Base-by-base conservation (phyloP, 1,140 invertebrate species). In the Drosophila insularis region DNA sequence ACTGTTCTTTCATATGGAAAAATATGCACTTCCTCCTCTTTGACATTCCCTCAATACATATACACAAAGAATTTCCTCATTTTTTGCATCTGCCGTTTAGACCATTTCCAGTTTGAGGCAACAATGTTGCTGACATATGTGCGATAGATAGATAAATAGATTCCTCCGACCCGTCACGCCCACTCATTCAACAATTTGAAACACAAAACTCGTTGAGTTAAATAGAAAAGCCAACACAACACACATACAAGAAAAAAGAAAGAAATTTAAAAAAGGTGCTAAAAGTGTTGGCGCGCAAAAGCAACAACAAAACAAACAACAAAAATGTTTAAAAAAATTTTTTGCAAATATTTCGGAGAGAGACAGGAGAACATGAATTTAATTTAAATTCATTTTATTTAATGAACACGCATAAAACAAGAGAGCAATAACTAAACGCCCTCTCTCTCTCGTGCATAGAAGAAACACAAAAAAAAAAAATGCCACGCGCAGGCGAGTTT, bases 401-500 rank as follows among this genome's bases (percentile, higher is more conserved):
- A 85, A 85, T 81, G 69, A 85, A 73, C 43, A 50, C 65, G 63
- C 63, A 72, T 35, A n/a, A 62, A 69, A 63, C 31, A 46, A 58
- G 61, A 64, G 68, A 63, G 54, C 32, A 14, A 50, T 21, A 23
- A 54, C 23, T 32, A 19, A 19, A 14, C 56, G 19, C 55, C 14
- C 32, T 10, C 32, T 53, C 37, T 31, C 2, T 53, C 39, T 31
- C 31, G 35, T 10, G n/a, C 39, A 37, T n/a, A 63, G 62, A 31
- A 13, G 40, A 63, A 70, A 35, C 63, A 62, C 56, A 56, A 69
- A 78, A 82, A 82, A 86, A 87, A 27, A 27, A 27, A 6, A 72
- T 80, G 84, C 73, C 84, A 89, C 84, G 85, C 84, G 84, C 84
- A 89, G 74, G 53, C 72, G 56, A 84, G 80, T 84, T 89, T 89